Conservation (phyloP, 2,888 invertebrate species). For the Tipula confusa region DNA sequence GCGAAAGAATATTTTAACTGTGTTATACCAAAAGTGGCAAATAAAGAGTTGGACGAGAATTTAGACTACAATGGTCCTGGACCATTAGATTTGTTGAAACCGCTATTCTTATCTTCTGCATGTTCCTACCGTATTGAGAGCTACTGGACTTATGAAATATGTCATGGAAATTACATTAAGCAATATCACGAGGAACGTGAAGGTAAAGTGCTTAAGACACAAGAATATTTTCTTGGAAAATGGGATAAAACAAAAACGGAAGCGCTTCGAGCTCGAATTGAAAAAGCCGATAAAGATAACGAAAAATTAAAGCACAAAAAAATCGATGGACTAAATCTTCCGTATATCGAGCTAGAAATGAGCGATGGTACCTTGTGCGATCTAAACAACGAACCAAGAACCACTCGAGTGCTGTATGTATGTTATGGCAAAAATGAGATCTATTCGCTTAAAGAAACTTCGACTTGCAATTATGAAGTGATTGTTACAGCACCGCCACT, state of each 20-base stretch:
- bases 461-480: conserved; percentile 91
- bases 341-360: conserved; percentile 83
- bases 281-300: conserved; percentile 50
- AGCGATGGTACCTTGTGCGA: conserved; percentile 89
- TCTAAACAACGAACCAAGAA: conserved; percentile 76
- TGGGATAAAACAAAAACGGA: conserved; percentile 65
- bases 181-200: conserved; percentile 97
- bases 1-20: conserved; percentile 83
- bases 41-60: conserved; percentile 44
- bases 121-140: conserved; percentile 84
- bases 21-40: conserved; percentile 57
- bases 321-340: conserved; percentile 83
- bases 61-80: conserved; percentile 44
- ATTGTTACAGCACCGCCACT: conserved; percentile 82
- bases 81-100: conserved; percentile 70
- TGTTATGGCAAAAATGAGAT: conserved; percentile 92
- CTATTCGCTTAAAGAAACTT: conserved; percentile 86
- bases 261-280: conserved; percentile 54
- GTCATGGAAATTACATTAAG: conserved; percentile 84
- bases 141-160: conserved; percentile 96
- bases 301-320: conserved; percentile 62
- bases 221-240: conserved; percentile 80
- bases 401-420: conserved; percentile 78
- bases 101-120: conserved; percentile 69
- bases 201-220: conserved; percentile 74